Evolutionary conservation across 92 coral and sea anemone genomes (phyloP).

Genomic region (Bergia puertoricense): DNA sequence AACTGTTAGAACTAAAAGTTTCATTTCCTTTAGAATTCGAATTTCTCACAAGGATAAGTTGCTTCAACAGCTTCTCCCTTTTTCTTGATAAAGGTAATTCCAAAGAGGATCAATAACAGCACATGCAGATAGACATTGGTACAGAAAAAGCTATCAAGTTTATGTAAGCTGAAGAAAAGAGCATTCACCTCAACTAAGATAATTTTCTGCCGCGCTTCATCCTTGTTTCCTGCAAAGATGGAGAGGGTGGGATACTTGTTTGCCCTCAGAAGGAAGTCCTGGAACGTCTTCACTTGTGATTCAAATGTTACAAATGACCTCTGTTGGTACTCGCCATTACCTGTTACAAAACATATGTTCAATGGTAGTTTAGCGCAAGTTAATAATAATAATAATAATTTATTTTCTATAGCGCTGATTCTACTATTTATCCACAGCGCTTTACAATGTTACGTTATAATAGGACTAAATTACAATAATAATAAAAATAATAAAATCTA

Average conservation of each 20-base stretch:
- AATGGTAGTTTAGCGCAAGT: background rate
- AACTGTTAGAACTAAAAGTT: background rate
- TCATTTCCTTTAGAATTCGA: no score
- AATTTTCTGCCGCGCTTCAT: constrained; percentile 59
- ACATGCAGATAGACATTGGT: background rate
- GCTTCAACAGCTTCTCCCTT: background rate
- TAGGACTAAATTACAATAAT: no score
- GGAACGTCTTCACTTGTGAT: constrained; percentile 80
- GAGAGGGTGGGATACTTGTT: constrained; percentile 94
- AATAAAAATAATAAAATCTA: no score
- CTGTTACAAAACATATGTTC: background rate
- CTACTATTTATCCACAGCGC: no score
- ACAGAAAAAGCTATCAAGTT: no score
- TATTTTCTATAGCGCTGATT: no score
- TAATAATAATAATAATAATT: no score
- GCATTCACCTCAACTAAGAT: constrained; percentile 78
- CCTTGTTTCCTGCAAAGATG: constrained; percentile 59
- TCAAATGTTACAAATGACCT: constrained; percentile 45
- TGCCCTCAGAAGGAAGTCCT: constrained; percentile 88
- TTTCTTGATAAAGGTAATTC: background rate
- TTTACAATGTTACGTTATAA: no score
- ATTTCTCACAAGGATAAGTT: background rate
- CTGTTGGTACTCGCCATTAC: background rate
- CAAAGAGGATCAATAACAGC: background rate
- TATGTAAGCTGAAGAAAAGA: no score